Percentiles rank a stretch among this genome's conserved stretches.
Evolutionary conservation across 2,113 vertebrate species (phyloP).

Genomic region (Poeciliopsis prolifica): DNA sequence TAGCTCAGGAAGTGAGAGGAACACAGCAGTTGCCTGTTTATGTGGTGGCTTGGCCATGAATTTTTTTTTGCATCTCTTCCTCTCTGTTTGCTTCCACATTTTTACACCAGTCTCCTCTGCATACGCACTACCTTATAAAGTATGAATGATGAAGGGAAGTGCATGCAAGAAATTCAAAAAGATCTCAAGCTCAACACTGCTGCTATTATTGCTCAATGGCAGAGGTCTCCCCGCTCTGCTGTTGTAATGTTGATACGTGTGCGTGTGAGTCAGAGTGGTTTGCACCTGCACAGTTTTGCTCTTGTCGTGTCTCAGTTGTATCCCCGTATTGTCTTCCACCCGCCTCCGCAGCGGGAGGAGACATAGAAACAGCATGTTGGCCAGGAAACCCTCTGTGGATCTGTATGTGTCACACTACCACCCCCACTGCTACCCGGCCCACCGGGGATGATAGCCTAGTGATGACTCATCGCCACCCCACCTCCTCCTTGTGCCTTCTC

Average conservation of each 20-base stretch:
- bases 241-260: conserved; percentile 15
- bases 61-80: conserved; percentile 21
- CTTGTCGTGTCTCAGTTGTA: conserved; percentile 42
- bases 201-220: not conserved
- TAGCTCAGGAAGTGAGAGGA: conserved; percentile 6
- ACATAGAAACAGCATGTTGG: conserved; percentile 41
- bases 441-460: conserved; percentile 52
- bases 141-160: conserved; percentile 52
- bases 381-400: conserved; percentile 37
- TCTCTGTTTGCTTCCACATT: conserved; percentile 14
- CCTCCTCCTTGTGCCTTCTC: conserved; percentile 22
- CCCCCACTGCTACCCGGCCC: conserved; percentile 66
- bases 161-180: not conserved
- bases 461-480: conserved; percentile 70
- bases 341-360: conserved; percentile 57
- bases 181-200: not conserved
- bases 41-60: not conserved
- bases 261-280: too few relatives aligned
- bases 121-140: conserved; percentile 51
- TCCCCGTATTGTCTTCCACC: conserved; percentile 59
- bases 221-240: conserved; percentile 26
- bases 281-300: conserved; percentile 11
- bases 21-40: not conserved
- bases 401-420: conserved; percentile 62
- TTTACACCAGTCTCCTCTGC: conserved; percentile 20